Base-by-base conservation (phyloP, 1,140 invertebrate genomes). In the Conus ventricosus region DNA sequence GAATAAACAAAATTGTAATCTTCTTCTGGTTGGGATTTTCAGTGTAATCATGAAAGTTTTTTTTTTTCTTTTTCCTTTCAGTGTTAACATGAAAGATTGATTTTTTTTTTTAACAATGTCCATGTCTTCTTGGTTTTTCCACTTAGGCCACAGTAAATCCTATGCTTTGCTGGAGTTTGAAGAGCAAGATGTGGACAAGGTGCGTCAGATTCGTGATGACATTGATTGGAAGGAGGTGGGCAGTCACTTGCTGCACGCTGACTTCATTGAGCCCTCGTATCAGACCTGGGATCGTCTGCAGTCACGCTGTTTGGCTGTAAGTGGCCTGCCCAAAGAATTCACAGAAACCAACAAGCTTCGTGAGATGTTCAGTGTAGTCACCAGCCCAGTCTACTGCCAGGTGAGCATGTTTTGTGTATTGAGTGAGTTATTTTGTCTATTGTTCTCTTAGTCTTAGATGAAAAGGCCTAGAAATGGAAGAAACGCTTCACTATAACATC, bases 151-250 rank as follows among this genome's bases (percentile, higher is more conserved):
- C 81, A 96, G 95, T 91, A 96, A 96, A 92, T 96, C 96, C 4
- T 97, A 96, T 94, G 96, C 96, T n/a, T 96, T 96, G 91, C 96
- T 96, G 13, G 96, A 96, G 91, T 96, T 96, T 93, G 92, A 94
- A 27, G 95, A 94, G 71, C 85, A 87, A 57, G 96, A 92, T 57
- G 88, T 90, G 75, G 94, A 94, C 39, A 91, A 93, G 84, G 88
- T 91, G 39, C 90, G 95, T 91, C 95, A 96, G 88, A 95, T 95
- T 8, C 95, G 95, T 85, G 94, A 94, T 84, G 93, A 95, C 54
- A 85, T 97, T 76, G 96, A 96, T 90, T 95, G 95, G 71, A 94
- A 94, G 86, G 91, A 93, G 67, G 91, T 96, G 25, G 92, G 95
- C 13, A 95, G 93, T 53, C 91, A 92, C 67, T 93, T 92, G 17